Conservation (phyloP, 2,797 vertebrate genomes). For the Amblyraja radiata region DNA sequence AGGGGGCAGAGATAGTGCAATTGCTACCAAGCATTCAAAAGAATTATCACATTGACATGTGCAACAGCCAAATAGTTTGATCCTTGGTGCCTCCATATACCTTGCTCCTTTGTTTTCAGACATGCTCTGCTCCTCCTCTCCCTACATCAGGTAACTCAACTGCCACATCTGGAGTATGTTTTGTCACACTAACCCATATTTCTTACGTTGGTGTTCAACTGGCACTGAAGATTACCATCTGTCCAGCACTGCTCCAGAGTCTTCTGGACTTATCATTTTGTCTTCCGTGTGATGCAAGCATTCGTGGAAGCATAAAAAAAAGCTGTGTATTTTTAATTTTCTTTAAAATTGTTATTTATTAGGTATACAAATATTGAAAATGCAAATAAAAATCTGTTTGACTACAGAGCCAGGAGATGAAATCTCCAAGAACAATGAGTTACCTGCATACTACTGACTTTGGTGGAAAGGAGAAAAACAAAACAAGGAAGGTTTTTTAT, state of each 20-base stretch:
- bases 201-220: background rate
- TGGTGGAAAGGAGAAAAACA: background rate
- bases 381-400: background rate
- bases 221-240: no score
- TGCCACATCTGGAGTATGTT: background rate
- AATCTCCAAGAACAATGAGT: background rate
- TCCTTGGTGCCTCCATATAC: no score
- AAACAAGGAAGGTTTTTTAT: background rate
- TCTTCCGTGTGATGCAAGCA: no score
- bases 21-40: background rate
- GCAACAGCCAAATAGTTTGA: background rate
- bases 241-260: no score
- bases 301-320: background rate
- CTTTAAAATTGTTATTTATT: background rate
- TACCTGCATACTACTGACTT: no score
- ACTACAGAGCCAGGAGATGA: background rate
- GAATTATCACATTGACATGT: background rate
- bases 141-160: background rate
- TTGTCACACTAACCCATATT: background rate
- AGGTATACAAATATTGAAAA: background rate
- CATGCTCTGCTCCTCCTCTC: no score
- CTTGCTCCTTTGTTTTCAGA: background rate
- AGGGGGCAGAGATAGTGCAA: background rate
- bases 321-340: background rate
- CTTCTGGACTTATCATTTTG: no score